Base-by-base conservation (phyloP, 2,797 vertebrate genomes). In the Macrochelys suwanniensis region DNA sequence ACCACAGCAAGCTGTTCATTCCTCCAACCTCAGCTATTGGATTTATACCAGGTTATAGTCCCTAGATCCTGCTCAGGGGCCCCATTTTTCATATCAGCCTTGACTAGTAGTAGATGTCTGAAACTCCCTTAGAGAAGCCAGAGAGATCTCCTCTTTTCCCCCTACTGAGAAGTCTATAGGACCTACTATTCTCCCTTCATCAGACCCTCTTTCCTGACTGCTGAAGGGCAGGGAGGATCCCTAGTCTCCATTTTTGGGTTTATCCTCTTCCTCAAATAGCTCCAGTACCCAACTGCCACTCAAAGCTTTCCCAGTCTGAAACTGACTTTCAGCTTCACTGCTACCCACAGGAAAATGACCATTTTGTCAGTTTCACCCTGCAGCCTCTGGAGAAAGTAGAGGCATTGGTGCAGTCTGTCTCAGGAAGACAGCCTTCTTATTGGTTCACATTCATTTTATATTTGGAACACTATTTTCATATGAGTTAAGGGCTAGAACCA, bases 1-100 rank as follows among this genome's bases (percentile, higher is more conserved):
- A 80, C 0, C 0, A 11, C 56, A 65, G 16, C 5, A 65, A 82
- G 31, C 23, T 71, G 57, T 0, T 79, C 28, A 33, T 50, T 50
- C 16, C 37, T n/a, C 80, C 51, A 50, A 68, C 6, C 45, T 65
- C 47, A 85, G 59, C 31, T 65, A 31, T 19, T 65, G 28, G 31
- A 65, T n/a, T n/a, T 15, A 33, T 65, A n/a, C 61, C 33, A 57
- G 56, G 26, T 33, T 33, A 33, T n/a, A n/a, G 33, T n/a, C 31
- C 31, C 33, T 65, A 65, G 61, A 65, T 17, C 31, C 31, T n/a
- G 31, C 31, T 16, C 31, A n/a, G 61, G 61, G 28, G 15, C 31
- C 15, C 16, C 16, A 65, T 31, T 6, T 10, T 78, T 78, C 49
- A 31, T 78, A 50, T 33, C 25, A 78, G 45, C 26, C 76, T 78